A percentile compares a stretch with the other conserved stretches of the same genome.
Evolutionary conservation across 2,797 vertebrate species (phyloP).

Genomic region (Falco peregrinus): DNA sequence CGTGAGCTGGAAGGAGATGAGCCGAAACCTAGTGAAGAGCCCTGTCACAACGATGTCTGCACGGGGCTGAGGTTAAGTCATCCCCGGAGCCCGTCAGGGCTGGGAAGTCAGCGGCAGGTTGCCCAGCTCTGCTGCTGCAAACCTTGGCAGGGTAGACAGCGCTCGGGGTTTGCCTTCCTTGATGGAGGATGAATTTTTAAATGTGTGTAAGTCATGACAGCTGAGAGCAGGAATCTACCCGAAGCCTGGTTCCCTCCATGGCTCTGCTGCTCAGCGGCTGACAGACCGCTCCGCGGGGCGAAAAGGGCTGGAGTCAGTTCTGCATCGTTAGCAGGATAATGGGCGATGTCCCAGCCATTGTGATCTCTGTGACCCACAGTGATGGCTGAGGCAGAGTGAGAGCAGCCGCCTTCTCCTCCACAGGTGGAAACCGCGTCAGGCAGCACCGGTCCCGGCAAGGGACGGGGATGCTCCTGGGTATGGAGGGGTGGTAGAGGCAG

Average conservation of each 20-base stretch:
- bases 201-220: neutral
- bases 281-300: neutral
- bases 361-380: accelerated
- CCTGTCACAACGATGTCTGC: slow-evolving; percentile 54
- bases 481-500: neutral
- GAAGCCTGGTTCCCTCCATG: neutral
- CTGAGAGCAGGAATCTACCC: slow-evolving; percentile 25
- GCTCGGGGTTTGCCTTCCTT: slow-evolving; percentile 3
- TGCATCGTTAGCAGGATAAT: slow-evolving; percentile 36
- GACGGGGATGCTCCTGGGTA: neutral
- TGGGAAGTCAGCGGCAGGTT: slow-evolving; percentile 47
- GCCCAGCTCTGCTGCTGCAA: neutral
- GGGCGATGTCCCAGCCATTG: neutral
- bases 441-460: accelerated
- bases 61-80: slow-evolving; percentile 20
- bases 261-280: neutral
- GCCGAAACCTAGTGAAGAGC: slow-evolving; percentile 41
- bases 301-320: neutral
- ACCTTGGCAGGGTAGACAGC: slow-evolving; percentile 22
- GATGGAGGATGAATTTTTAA: slow-evolving; percentile 42
- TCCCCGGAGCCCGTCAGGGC: slow-evolving; percentile 44
- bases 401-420: neutral
- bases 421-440: accelerated
- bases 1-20: slow-evolving; percentile 47
- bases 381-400: neutral